These are phyloP conservation scores for Aphidius colemani DNA, from an alignment of 2,888 invertebrate genomes.

Conservation along the genomic window DNA sequence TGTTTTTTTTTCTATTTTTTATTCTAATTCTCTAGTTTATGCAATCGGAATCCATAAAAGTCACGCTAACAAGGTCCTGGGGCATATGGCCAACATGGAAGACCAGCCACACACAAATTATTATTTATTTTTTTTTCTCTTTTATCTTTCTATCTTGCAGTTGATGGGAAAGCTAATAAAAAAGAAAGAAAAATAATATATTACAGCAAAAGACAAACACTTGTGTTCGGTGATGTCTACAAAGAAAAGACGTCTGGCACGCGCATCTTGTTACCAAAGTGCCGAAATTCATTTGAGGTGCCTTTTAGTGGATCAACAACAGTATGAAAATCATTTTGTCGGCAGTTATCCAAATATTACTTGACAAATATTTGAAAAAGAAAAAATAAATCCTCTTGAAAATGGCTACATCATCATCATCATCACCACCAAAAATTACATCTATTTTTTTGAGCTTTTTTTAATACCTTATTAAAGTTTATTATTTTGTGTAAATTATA, in stretches of 20 bases:
- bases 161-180: not conserved
- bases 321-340: not conserved
- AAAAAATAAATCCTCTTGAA: slow-evolving; percentile 5
- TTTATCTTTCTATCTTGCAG: not conserved
- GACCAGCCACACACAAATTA: slow-evolving; percentile 28
- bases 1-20: too few species aligned
- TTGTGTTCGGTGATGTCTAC: slow-evolving; percentile 34
- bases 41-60: slow-evolving; percentile 1
- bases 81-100: slow-evolving; percentile 46
- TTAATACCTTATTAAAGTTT: too few species aligned
- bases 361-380: not conserved
- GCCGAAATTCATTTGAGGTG: slow-evolving; percentile 43
- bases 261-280: slow-evolving; percentile 58
- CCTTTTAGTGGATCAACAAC: slow-evolving; percentile 26
- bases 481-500: too few species aligned
- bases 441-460: too few species aligned
- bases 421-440: too few species aligned
- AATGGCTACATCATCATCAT: too few species aligned
- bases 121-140: not conserved
- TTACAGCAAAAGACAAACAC: slow-evolving; percentile 29
- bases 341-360: too few species aligned
- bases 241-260: slow-evolving; percentile 42
- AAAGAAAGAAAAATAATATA: slow-evolving; percentile 8
- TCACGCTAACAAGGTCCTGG: slow-evolving; percentile 24
- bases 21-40: too few species aligned